A percentile compares a stretch with the other conserved stretches of the same genome.
phyloP scores from a whole-genome alignment of 2,888 invertebrate genomes.

The Muscina levida region DNA sequence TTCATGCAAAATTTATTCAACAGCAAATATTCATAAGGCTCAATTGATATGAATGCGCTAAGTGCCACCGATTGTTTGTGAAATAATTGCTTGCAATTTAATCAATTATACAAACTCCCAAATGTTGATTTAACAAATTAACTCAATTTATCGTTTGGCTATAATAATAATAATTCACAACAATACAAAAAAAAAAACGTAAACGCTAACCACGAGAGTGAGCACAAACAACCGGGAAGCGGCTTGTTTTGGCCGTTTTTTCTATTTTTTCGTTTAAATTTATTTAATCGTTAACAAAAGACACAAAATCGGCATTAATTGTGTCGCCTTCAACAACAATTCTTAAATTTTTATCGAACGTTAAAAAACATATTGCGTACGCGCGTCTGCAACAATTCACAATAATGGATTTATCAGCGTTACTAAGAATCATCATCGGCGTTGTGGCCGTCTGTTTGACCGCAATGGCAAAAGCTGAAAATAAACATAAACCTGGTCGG shows the following conservation, averaged over 20 bases:
- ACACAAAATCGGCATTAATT: too few relatives aligned
- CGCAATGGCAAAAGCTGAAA: conserved; percentile 73
- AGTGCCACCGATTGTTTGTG: conserved; percentile 79
- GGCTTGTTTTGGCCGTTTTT: not conserved
- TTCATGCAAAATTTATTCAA: too few relatives aligned
- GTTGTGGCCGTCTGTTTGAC: conserved; percentile 73
- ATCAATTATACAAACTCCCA: conserved; percentile 34
- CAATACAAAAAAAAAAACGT: conserved; percentile 31
- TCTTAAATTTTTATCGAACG: too few relatives aligned
- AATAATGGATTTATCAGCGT: conserved; percentile 77
- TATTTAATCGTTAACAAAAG: not conserved
- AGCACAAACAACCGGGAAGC: too few relatives aligned
- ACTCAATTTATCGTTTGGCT: conserved; percentile 12
- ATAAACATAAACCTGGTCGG: conserved; percentile 84
- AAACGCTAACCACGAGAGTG: conserved; percentile 15
- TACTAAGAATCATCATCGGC: conserved; percentile 70
- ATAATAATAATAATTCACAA: conserved; percentile 34
- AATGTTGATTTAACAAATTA: conserved; percentile 52
- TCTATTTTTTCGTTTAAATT: too few relatives aligned
- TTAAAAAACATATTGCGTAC: too few relatives aligned
- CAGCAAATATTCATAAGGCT: too few relatives aligned
- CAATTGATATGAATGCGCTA: conserved; percentile 66
- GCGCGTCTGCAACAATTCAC: not conserved
- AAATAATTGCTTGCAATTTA: conserved; percentile 73
- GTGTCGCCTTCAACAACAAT: not conserved